Percentiles rank a stretch among this genome's conserved stretches.
Conservation (phyloP, 2,888 invertebrate species). For the Mystacides longicornis region DNA sequence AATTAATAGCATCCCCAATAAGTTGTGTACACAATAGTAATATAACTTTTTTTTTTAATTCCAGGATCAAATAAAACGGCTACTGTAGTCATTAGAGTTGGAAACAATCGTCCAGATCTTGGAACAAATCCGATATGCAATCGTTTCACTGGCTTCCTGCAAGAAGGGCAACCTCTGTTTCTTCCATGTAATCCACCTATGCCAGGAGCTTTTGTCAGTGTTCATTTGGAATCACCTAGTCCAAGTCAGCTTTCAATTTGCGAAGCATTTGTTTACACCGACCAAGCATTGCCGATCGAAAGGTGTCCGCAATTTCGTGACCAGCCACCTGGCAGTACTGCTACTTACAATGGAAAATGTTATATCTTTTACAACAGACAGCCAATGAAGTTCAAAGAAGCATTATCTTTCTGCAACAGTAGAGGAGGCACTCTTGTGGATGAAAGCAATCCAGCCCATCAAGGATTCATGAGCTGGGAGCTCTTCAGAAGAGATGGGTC, state of each 20-base stretch:
- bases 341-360: constrained; percentile 91
- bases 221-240: constrained; percentile 71
- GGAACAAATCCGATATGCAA: constrained; percentile 90
- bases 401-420: constrained; percentile 69
- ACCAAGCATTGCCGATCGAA: constrained; percentile 84
- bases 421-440: constrained; percentile 82
- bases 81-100: constrained; percentile 82
- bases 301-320: constrained; percentile 88
- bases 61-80: constrained; percentile 71
- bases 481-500: constrained; percentile 81
- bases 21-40: background rate
- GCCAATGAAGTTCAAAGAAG: constrained; percentile 71
- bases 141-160: constrained; percentile 75
- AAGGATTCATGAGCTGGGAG: constrained; percentile 93
- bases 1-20: background rate
- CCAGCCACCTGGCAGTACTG: constrained; percentile 86
- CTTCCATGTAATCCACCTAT: constrained; percentile 91
- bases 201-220: constrained; percentile 91
- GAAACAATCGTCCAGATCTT: constrained; percentile 86
- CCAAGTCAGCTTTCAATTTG: constrained; percentile 80
- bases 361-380: constrained; percentile 90
- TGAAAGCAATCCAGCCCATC: constrained; percentile 87
- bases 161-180: constrained; percentile 86
- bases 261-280: constrained; percentile 91
- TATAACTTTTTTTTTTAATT: background rate